These are phyloP conservation scores for Leptonema lineaticorne DNA, from an alignment of 1,140 invertebrate genomes.

Conservation along the genomic window DNA sequence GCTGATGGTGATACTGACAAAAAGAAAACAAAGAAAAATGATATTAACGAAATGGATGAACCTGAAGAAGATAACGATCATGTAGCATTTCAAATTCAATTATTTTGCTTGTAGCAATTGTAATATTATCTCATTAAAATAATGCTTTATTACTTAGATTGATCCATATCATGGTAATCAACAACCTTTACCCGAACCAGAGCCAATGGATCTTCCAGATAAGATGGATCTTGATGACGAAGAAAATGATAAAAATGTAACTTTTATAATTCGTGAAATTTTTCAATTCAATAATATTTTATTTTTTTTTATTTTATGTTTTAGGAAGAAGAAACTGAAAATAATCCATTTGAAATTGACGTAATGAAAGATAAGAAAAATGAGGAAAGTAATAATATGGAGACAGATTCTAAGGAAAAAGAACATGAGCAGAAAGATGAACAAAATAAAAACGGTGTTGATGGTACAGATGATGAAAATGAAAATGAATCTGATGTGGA, in stretches of 20 bases:
- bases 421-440: conserved; percentile 54
- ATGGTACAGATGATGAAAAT: conserved; percentile 50
- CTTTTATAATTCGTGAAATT: conserved; percentile 40
- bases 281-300: conserved; percentile 21
- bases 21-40: conserved; percentile 62
- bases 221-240: conserved; percentile 81
- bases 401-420: conserved; percentile 46
- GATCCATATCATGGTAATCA: conserved; percentile 85
- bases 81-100: conserved; percentile 40
- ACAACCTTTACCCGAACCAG: conserved; percentile 72
- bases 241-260: conserved; percentile 57
- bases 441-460: conserved; percentile 55
- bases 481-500: conserved; percentile 37
- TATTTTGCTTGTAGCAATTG: background rate
- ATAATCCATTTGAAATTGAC: conserved; percentile 84
- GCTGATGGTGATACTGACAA: conserved; percentile 55
- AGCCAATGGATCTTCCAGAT: conserved; percentile 84
- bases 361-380: conserved; percentile 65
- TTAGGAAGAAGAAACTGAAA: conserved; percentile 62
- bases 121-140: background rate
- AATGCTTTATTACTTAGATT: conserved; percentile 46
- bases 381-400: conserved; percentile 49
- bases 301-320: conserved; percentile 9
- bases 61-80: conserved; percentile 79
- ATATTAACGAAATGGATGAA: conserved; percentile 79